Evolutionary conservation across 30 jellyfish, hydroid and myxozoan genomes (phyloP).

Genomic region (Chironex yamaguchii): DNA sequence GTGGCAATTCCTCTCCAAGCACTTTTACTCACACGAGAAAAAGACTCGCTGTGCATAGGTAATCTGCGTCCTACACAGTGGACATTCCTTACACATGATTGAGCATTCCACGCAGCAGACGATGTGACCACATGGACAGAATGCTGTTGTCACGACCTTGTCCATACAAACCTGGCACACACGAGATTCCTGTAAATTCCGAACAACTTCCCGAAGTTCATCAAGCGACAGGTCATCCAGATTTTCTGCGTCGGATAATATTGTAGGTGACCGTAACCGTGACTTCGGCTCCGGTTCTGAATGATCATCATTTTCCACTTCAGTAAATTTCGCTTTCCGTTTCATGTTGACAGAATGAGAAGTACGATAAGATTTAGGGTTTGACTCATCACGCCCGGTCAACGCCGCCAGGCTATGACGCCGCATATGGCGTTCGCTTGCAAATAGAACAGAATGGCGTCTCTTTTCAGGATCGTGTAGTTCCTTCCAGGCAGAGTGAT

Average conservation of each 20-base stretch:
- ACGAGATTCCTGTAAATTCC: conserved; percentile 83
- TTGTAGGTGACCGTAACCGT: conserved; percentile 25
- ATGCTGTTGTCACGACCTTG: conserved; percentile 89
- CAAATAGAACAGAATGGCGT: conserved; percentile 86
- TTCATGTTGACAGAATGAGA: conserved; percentile 62
- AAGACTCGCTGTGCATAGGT: conserved; percentile 97
- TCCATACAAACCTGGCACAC: conserved; percentile 99
- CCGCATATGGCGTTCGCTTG: conserved; percentile 87
- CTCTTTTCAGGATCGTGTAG: conserved; percentile 86
- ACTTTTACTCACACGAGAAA: conserved; percentile 74
- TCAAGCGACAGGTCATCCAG: conserved; percentile 68
- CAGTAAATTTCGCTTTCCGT: conserved; percentile 49
- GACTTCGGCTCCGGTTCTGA: background rate
- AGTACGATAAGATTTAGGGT: conserved; percentile 52
- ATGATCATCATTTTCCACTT: background rate
- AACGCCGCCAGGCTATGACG: background rate
- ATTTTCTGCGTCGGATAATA: conserved; percentile 41
- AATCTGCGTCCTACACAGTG: conserved; percentile 95
- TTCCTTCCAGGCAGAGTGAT: conserved; percentile 96
- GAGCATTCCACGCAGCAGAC: conserved; percentile 98
- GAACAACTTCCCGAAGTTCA: conserved; percentile 87
- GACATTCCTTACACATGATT: conserved; percentile 97
- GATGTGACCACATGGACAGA: conserved; percentile 99
- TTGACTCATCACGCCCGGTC: conserved; percentile 2
- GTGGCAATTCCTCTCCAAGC: background rate